Base-by-base conservation (phyloP, 1,140 invertebrate genomes). In the Thaumatotibia leucotreta region DNA sequence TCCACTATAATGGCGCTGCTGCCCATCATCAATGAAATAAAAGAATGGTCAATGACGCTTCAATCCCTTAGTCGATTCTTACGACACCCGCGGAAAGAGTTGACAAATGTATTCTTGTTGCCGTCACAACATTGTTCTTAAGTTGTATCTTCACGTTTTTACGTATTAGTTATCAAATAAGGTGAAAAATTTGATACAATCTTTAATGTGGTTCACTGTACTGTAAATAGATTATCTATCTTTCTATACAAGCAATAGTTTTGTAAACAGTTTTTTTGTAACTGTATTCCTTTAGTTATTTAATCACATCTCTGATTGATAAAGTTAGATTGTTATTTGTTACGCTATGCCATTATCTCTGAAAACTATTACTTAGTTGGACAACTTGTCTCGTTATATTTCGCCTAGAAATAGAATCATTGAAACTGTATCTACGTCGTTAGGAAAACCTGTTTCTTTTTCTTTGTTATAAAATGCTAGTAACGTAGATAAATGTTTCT, bases 281-380 rank as follows among this genome's bases (percentile, higher is more conserved):
- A 14, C 6, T 39, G 35, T 39, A 4, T 39, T 39, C 35, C 14
- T 39, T 39, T n/a, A 35, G 35, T 0, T 14, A 61, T 61, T 61
- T 14, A 8, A 31, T 23, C 27, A 14, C 27, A 14, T 8, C 8
- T 5, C 32, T 62, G 32, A 62, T 62, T 62, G 61, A 23, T 35
- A 35, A 62, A 62, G 17, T 62, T 62, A 22, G 31, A 62, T 62
- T 33, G 61, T 62, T 62, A 62, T 62, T 23, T 32, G 61, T 32
- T 32, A 22, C 61, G 17, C 6, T 1, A n/a, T 27, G 32, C 8
- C 9, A 35, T 62, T 33, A 10, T 58, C 52, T 58, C 6, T 58
- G 11, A 1, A 58, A 58, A 58, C 52, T 29, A 58, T 17, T 27
- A 29, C n/a, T 11, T 58, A 31, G 52, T 27, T 58, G 5, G 52